Evolutionary conservation across 1,140 invertebrate species (phyloP), one percentile per base, ranked within the genome.

Genomic region (Maniola jurtina): DNA sequence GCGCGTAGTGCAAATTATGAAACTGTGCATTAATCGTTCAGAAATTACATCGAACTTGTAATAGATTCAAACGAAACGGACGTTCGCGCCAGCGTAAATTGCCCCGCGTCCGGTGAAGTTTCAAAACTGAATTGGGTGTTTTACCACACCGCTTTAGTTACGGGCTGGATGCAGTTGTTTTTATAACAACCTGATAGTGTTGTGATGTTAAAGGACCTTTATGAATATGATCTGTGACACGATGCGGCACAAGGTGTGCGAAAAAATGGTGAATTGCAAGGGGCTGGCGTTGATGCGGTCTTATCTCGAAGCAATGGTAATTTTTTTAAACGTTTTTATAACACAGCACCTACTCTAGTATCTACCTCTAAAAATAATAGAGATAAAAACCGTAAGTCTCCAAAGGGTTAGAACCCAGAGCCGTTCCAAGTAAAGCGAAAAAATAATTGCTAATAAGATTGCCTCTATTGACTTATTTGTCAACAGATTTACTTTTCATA

Each of bases 201-300:
- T 57, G 63, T 65, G 63, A 66, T 60, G 64, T 52, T 35, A 15
- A 11, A 52, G 25, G n/a, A 25, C 57, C 40, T 58, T 54, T 64
- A 35, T 56, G 35, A 75, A 40, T 15, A 86, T 88, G 84, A 81
- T 84, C 59, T 88, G 81, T 75, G 84, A 88, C 35, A 81, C 80
- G 14, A 70, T 86, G 68, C 72, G 83, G 7, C 66, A 77, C 38
- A 89, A 88, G 61, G 66, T 89, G 68, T 83, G 81, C 70, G 87
- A 88, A 75, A 89, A 86, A 76, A 80, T 89, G 77, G 78, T 66
- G 56, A 85, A 74, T 59, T 89, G 87, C 52, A 86, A 81, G 62
- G 81, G 85, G 33, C 56, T 89, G 74, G 87, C 87, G 34, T 52
- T 86, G 64, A 70, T 89, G 63, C 77, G 78, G 50, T 83, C 81